These are phyloP conservation scores for Aethina tumida DNA, from an alignment of 1,140 invertebrate genomes.

Conservation along the genomic window DNA sequence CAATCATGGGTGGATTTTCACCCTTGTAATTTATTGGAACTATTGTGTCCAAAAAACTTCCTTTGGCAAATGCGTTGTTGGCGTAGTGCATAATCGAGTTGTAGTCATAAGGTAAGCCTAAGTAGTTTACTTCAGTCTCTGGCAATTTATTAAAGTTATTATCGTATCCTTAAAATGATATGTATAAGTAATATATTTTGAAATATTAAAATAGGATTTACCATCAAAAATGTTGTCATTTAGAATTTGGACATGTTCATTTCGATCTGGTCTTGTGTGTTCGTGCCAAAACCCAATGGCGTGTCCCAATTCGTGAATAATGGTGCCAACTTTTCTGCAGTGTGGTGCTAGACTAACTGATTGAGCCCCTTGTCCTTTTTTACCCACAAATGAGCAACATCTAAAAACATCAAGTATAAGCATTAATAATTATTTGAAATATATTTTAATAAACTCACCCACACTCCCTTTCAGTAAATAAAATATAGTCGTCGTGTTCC, in stretches of 20 bases:
- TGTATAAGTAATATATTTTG: not conserved
- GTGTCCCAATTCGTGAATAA: constrained; percentile 44
- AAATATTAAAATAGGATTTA: constrained; percentile 38
- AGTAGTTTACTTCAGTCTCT: constrained; percentile 88
- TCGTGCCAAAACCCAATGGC: constrained; percentile 92
- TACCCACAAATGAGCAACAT: constrained; percentile 35
- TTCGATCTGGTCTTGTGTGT: constrained; percentile 91
- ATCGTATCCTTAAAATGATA: constrained; percentile 60
- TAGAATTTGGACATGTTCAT: constrained; percentile 85
- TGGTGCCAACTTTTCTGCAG: constrained; percentile 34
- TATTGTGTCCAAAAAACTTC: constrained; percentile 91
- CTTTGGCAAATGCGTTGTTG: constrained; percentile 92
- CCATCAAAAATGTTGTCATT: constrained; percentile 90
- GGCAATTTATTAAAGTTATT: constrained; percentile 98
- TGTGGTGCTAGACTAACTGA: constrained; percentile 27
- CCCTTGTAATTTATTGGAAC: constrained; percentile 72
- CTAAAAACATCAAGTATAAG: constrained; percentile 17
- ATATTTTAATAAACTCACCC: constrained; percentile 10
- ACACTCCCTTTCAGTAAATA: constrained; percentile 17
- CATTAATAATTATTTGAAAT: not conserved
- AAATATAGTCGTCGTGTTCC: constrained; percentile 14
- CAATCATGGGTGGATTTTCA: constrained; percentile 80
- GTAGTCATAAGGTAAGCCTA: constrained; percentile 93
- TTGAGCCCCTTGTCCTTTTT: constrained; percentile 21
- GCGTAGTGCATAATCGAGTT: constrained; percentile 99